These are phyloP conservation scores for Danionella cerebrum DNA, from an alignment of 2,113 vertebrate genomes.

Conservation along the genomic window DNA sequence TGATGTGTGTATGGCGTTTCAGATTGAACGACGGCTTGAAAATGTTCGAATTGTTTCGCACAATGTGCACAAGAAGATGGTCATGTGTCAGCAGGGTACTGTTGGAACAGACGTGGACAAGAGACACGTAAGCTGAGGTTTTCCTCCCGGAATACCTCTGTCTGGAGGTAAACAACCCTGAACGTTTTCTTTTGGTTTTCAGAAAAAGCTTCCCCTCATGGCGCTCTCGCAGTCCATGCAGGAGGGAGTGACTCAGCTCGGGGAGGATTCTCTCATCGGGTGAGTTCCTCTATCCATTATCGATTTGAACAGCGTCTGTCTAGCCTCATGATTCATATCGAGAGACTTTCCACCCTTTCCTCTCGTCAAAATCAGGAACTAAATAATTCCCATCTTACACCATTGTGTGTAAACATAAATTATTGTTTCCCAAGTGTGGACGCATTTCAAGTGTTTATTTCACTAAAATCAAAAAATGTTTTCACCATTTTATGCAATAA, in stretches of 20 bases:
- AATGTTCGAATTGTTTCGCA: slow-evolving; percentile 79
- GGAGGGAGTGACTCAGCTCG: slow-evolving; percentile 77
- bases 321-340: not conserved
- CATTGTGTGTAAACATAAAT: not conserved
- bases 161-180: not conserved
- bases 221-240: slow-evolving; percentile 83
- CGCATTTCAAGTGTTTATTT: no score
- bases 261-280: slow-evolving; percentile 85
- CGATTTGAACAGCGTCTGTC: not conserved
- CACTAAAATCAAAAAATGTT: no score
- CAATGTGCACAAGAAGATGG: slow-evolving; percentile 79
- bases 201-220: slow-evolving; percentile 91
- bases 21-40: slow-evolving; percentile 85
- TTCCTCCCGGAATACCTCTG: not conserved
- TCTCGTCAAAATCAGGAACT: not conserved
- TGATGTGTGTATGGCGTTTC: slow-evolving; percentile 1
- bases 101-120: slow-evolving; percentile 81
- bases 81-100: slow-evolving; percentile 82
- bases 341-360: not conserved
- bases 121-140: slow-evolving; percentile 69
- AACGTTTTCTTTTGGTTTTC: not conserved
- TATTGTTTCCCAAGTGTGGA: no score
- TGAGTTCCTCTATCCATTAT: slow-evolving; percentile 51
- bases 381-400: not conserved
- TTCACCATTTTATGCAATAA: no score